phyloP scores from a whole-genome alignment of 2,113 vertebrate species.

The Tringa solitaria region DNA sequence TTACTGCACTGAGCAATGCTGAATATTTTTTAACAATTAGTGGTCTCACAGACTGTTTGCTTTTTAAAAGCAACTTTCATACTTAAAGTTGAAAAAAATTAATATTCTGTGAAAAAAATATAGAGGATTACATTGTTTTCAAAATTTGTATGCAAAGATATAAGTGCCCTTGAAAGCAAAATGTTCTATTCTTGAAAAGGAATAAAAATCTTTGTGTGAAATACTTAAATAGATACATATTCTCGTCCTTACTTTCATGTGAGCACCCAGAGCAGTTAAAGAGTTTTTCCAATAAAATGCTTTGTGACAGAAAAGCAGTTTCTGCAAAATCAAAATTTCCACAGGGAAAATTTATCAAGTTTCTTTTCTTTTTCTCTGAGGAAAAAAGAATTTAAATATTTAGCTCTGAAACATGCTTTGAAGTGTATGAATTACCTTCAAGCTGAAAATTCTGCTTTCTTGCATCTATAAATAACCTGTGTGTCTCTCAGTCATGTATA shows the following conservation, averaged over 20 bases:
- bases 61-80: not conserved
- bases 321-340: slow-evolving; percentile 53
- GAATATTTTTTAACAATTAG: not conserved
- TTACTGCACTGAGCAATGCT: not conserved
- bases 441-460: slow-evolving; percentile 33
- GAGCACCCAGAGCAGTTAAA: slow-evolving; percentile 7
- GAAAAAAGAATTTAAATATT: slow-evolving; percentile 46
- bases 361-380: slow-evolving; percentile 26
- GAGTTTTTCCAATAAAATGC: not conserved
- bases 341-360: slow-evolving; percentile 16
- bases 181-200: not conserved
- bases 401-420: slow-evolving; percentile 30
- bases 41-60: not conserved
- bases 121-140: not conserved
- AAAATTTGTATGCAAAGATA: not conserved
- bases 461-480: slow-evolving; percentile 7
- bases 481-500: not conserved
- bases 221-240: not conserved
- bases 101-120: not conserved
- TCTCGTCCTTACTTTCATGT: not conserved
- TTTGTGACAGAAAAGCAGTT: slow-evolving; percentile 51
- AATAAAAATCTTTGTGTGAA: not conserved
- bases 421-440: slow-evolving; percentile 39
- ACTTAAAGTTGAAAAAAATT: not conserved
- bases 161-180: not conserved